Evolutionary conservation across 2,113 vertebrate genomes (phyloP).

Genomic region (Lagopus muta): DNA sequence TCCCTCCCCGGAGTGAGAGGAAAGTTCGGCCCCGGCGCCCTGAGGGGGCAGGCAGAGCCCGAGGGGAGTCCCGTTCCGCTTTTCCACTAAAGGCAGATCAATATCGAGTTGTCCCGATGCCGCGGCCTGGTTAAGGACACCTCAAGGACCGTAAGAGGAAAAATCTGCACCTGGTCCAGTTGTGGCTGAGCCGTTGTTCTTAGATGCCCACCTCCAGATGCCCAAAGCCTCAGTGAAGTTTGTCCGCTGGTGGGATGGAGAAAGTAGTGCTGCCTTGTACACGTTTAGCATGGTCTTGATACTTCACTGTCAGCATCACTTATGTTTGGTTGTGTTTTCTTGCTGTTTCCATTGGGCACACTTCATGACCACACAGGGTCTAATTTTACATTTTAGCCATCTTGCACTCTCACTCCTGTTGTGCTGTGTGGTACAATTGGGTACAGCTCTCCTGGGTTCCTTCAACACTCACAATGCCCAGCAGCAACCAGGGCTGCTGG

Average conservation of each 20-base stretch:
- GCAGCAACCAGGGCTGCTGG: background rate
- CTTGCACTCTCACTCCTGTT: too few relatives aligned
- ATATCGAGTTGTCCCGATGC: too few relatives aligned
- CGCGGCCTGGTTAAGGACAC: too few relatives aligned
- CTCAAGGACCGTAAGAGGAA: too few relatives aligned
- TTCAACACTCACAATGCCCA: background rate
- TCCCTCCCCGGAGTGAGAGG: background rate
- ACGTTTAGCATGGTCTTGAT: background rate
- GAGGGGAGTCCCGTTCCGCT: background rate
- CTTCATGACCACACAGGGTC: background rate
- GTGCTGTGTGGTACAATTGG: accelerated
- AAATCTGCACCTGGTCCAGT: too few relatives aligned
- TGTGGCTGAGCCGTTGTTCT: background rate
- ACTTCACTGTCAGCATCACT: background rate
- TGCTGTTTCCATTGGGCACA: background rate
- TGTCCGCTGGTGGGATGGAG: background rate
- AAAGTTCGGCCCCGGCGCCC: background rate
- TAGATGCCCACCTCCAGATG: background rate
- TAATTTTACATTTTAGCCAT: accelerated
- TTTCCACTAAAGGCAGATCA: too few relatives aligned
- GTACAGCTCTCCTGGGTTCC: background rate
- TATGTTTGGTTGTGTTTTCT: background rate
- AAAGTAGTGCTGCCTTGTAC: background rate
- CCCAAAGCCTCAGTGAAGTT: background rate
- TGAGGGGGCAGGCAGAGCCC: background rate